A percentile compares a stretch with the other conserved stretches of the same genome.
phyloP scores from a whole-genome alignment of 1,140 invertebrate genomes.

The Rhynchophorus ferrugineus region DNA sequence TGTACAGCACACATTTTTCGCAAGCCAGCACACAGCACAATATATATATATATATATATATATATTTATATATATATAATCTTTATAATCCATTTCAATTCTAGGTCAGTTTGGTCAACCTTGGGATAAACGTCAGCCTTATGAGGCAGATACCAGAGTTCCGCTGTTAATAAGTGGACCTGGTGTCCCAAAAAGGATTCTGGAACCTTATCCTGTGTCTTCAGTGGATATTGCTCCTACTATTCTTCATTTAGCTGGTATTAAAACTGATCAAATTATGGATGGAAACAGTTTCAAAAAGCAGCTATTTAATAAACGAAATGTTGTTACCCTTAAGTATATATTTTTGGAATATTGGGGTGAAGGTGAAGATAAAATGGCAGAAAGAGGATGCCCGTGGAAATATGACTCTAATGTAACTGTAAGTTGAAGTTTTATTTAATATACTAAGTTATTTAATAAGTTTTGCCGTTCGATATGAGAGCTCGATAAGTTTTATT shows the following conservation, averaged over 20 bases:
- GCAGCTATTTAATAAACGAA: slow-evolving; percentile 29
- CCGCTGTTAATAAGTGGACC: slow-evolving; percentile 76
- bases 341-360: slow-evolving; percentile 74
- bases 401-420: slow-evolving; percentile 48
- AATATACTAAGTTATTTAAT: too few species aligned
- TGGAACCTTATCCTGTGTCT: slow-evolving; percentile 51
- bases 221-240: slow-evolving; percentile 79
- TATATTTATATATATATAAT: too few species aligned
- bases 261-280: slow-evolving; percentile 45
- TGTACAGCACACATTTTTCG: too few species aligned
- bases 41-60: too few species aligned
- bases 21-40: too few species aligned
- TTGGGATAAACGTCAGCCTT: slow-evolving; percentile 80
- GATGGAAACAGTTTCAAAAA: slow-evolving; percentile 57
- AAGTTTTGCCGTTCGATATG: too few species aligned
- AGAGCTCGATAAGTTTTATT: too few species aligned
- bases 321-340: slow-evolving; percentile 8
- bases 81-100: slow-evolving; percentile 8
- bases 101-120: slow-evolving; percentile 75
- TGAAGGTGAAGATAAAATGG: slow-evolving; percentile 51
- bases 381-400: slow-evolving; percentile 50
- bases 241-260: slow-evolving; percentile 54
- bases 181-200: slow-evolving; percentile 45
- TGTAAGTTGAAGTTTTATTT: slow-evolving; percentile 41
- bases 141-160: slow-evolving; percentile 79